Evolutionary conservation across 2,797 vertebrate species (phyloP).

Genomic region (Phoxinus dragarum): DNA sequence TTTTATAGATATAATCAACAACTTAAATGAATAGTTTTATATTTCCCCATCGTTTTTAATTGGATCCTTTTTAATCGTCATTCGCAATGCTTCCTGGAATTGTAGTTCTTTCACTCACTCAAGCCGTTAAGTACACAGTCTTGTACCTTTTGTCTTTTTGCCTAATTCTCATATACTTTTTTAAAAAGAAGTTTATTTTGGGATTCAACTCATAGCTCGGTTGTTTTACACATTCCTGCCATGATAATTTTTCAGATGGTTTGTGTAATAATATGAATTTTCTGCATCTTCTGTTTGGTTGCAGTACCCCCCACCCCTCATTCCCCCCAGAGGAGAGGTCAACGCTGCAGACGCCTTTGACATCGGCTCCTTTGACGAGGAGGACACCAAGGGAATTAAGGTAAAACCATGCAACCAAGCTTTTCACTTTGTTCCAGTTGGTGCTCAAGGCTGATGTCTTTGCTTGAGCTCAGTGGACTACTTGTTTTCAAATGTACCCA

Average conservation of each 20-base stretch:
- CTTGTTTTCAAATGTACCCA: not conserved
- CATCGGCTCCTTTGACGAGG: constrained; percentile 97
- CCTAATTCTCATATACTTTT: not conserved
- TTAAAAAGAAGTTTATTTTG: not conserved
- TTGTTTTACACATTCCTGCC: not conserved
- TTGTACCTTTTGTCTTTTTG: not conserved
- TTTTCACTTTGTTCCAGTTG: not conserved
- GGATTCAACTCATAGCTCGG: not conserved
- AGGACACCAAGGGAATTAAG: constrained; percentile 99
- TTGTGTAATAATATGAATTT: constrained; percentile 45
- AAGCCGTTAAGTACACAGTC: not conserved
- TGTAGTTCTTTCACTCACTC: not conserved
- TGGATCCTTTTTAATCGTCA: not conserved
- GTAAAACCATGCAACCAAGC: constrained; percentile 67
- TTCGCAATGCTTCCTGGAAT: not conserved
- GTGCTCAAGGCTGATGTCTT: not conserved
- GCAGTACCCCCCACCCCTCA: constrained; percentile 92
- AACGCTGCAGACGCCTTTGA: constrained; percentile 98
- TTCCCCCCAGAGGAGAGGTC: constrained; percentile 95
- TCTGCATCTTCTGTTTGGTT: constrained; percentile 6
- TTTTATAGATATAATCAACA: not conserved
- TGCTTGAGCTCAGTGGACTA: constrained; percentile 6
- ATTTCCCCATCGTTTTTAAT: not conserved
- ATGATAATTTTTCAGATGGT: not conserved
- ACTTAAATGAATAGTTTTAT: not conserved